Conservation (phyloP, 92 coral and sea anemone genomes). For the Muricea muricata region DNA sequence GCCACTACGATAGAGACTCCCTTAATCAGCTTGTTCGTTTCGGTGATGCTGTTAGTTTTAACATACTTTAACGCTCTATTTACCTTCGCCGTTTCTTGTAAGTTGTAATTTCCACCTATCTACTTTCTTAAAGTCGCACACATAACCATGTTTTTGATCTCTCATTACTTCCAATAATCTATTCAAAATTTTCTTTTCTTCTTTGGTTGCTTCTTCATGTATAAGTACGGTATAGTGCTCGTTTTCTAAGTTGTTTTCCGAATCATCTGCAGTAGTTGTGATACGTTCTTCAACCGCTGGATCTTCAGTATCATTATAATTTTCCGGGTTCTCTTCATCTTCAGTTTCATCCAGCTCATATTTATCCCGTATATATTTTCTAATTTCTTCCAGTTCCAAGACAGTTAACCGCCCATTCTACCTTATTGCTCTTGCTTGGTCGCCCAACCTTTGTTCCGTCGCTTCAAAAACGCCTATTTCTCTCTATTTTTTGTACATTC, state of each 20-base stretch:
- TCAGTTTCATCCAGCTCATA: neutral
- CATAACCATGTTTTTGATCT: too few relatives aligned
- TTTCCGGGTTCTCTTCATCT: neutral
- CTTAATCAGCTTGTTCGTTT: slow-evolving; percentile 8
- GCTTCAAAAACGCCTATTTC: neutral
- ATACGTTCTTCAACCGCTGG: too few relatives aligned
- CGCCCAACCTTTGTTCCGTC: slow-evolving; percentile 31
- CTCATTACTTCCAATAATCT: too few relatives aligned
- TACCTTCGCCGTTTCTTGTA: neutral
- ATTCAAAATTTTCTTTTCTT: too few relatives aligned
- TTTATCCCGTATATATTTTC: too few relatives aligned
- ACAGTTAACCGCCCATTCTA: slow-evolving; percentile 38
- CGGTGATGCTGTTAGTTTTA: neutral
- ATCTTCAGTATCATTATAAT: too few relatives aligned
- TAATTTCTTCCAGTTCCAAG: slow-evolving; percentile 31
- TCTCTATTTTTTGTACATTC: neutral
- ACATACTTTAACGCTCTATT: neutral
- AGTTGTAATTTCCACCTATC: neutral
- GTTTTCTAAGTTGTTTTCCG: too few relatives aligned
- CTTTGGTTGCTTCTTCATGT: too few relatives aligned
- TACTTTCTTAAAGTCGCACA: too few relatives aligned
- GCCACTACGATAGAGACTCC: too few relatives aligned
- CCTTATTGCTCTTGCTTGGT: slow-evolving; percentile 38
- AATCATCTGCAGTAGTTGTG: too few relatives aligned
- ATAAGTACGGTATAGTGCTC: too few relatives aligned